These are phyloP conservation scores for Apodemus agrarius DNA, from an alignment of 2,797 vertebrate species.

Conservation along the genomic window DNA sequence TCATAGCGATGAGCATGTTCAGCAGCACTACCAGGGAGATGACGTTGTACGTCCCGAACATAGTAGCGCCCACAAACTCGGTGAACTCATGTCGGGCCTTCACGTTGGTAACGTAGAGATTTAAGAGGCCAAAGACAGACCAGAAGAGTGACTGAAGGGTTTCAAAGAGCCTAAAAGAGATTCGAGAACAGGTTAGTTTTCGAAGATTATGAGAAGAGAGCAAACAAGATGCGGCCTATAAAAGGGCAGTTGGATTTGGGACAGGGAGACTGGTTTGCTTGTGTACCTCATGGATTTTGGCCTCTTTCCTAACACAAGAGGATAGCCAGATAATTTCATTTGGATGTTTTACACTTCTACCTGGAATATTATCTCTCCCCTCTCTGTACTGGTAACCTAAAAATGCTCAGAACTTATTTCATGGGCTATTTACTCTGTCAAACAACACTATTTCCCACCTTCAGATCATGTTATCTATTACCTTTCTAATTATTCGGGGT, in stretches of 20 bases:
- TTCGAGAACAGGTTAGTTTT: conserved; percentile 25
- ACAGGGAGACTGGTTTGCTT: not conserved
- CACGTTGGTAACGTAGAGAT: conserved; percentile 97
- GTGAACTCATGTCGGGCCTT: conserved; percentile 97
- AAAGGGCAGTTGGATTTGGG: not conserved
- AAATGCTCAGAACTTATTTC: conserved; percentile 19
- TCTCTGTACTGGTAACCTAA: not conserved
- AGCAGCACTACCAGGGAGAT: conserved; percentile 97
- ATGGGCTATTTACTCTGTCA: not conserved
- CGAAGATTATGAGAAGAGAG: not conserved
- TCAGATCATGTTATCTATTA: not conserved
- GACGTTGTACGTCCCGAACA: conserved; percentile 98
- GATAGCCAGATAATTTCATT: not conserved
- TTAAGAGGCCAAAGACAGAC: conserved; percentile 96
- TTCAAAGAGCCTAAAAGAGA: conserved; percentile 93
- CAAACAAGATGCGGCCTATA: not conserved
- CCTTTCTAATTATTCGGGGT: conserved; percentile 5
- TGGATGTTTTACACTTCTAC: conserved; percentile 9
- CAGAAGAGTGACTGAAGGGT: conserved; percentile 98
- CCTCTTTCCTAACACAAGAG: not conserved
- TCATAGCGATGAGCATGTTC: conserved; percentile 99
- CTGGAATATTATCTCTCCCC: not conserved
- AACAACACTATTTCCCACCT: conserved; percentile 23
- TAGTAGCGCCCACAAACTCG: conserved; percentile 96
- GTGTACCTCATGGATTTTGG: not conserved